Evolutionary conservation across 2,113 vertebrate species (phyloP).

Genomic region (Mormoops blainvillei): DNA sequence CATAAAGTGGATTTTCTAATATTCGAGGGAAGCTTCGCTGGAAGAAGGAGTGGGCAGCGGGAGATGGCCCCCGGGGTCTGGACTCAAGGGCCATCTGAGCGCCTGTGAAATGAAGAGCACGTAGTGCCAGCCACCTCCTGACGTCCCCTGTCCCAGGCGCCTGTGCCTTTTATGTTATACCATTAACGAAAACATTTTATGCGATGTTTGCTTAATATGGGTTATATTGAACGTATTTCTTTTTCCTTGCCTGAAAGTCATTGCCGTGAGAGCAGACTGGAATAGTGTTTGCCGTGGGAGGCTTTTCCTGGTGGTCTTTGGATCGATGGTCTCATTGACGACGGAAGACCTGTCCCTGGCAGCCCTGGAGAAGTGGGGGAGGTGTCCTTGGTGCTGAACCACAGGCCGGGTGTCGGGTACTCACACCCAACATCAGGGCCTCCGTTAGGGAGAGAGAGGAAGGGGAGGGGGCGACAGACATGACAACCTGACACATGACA

Average conservation of each 20-base stretch:
- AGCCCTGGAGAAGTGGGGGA: not conserved
- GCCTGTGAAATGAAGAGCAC: not conserved
- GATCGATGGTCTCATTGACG: not conserved
- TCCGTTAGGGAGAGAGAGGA: too few relatives aligned
- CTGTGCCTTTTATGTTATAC: too few relatives aligned
- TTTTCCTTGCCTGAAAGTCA: not conserved
- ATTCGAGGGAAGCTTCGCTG: not conserved
- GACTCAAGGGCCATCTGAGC: not conserved
- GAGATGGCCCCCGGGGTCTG: not conserved
- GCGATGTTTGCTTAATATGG: not conserved
- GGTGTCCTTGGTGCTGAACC: constrained; percentile 63
- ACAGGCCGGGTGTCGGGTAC: rapidly evolving
- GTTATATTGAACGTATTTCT: not conserved
- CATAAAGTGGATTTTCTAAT: not conserved
- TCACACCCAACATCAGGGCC: not conserved
- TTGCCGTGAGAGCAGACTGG: not conserved
- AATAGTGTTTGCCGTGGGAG: not conserved
- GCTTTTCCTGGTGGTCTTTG: not conserved
- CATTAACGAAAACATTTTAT: not conserved
- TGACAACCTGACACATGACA: not conserved
- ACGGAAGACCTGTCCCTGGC: rapidly evolving
- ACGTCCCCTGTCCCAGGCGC: too few relatives aligned
- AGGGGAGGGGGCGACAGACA: too few relatives aligned
- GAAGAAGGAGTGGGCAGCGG: too few relatives aligned
- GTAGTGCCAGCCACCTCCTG: too few relatives aligned